Conservation (phyloP, 2,113 vertebrate genomes). For the Sander lucioperca region DNA sequence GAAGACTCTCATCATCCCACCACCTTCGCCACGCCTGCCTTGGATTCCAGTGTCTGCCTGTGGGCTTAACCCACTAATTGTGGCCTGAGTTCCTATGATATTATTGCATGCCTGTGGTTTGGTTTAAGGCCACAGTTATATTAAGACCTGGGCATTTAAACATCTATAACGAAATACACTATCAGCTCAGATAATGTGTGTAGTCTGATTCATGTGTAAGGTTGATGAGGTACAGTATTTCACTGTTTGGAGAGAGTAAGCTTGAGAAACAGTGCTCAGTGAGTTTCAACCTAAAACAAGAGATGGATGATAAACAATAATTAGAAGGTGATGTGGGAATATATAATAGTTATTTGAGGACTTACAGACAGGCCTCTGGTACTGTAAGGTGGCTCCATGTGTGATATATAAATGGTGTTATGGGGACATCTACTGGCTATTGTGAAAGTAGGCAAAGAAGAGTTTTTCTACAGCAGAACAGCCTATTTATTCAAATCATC, state of each 20-base stretch:
- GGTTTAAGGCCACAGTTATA: constrained; percentile 64
- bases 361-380: background rate
- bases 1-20: constrained; percentile 42
- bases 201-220: constrained; percentile 49
- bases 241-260: background rate
- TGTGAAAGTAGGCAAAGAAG: background rate
- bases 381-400: background rate
- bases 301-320: constrained; percentile 42
- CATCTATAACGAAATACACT: constrained; percentile 28
- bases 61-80: constrained; percentile 74
- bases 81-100: constrained; percentile 53
- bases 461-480: background rate
- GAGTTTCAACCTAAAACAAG: constrained; percentile 7
- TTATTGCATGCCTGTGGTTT: constrained; percentile 68
- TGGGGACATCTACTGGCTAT: constrained; percentile 72
- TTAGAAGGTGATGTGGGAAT: constrained; percentile 23
- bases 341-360: constrained; percentile 6
- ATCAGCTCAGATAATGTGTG: constrained; percentile 46
- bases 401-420: constrained; percentile 39
- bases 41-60: constrained; percentile 65
- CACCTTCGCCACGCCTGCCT: constrained; percentile 53
- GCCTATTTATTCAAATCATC: background rate
- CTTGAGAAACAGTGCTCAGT: background rate
- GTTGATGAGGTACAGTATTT: constrained; percentile 7
- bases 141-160: constrained; percentile 63